phyloP scores from a whole-genome alignment of 2,888 invertebrate genomes.

The Euzophera pinguis region DNA sequence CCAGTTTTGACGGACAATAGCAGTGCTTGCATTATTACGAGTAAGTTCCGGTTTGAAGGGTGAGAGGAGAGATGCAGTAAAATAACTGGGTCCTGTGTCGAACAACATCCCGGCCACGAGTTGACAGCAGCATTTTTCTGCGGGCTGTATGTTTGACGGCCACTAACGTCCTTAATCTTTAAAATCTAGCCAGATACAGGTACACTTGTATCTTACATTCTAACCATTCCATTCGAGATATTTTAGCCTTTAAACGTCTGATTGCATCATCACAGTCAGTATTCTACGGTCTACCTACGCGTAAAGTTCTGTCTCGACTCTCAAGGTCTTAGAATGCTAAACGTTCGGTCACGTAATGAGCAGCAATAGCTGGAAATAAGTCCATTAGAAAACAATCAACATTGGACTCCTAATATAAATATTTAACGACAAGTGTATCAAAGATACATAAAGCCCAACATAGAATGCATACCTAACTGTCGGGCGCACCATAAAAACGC shows the following conservation, averaged over 20 bases:
- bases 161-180: too few species aligned
- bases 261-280: not conserved
- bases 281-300: conserved; percentile 4
- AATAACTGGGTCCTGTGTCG: too few species aligned
- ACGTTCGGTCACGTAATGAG: not conserved
- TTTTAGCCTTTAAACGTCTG: not conserved
- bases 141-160: too few species aligned
- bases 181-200: too few species aligned
- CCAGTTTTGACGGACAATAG: too few species aligned
- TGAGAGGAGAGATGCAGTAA: too few species aligned
- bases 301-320: conserved; percentile 1
- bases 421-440: not conserved
- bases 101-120: too few species aligned
- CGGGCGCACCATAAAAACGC: not conserved
- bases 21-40: too few species aligned
- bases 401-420: not conserved
- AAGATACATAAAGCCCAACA: not conserved
- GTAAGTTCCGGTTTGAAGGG: too few species aligned
- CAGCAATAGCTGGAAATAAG: not conserved
- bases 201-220: too few species aligned
- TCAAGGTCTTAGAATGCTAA: conserved; percentile 9
- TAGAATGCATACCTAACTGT: not conserved
- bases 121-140: too few species aligned
- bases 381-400: conserved; percentile 3
- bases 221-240: too few species aligned